phyloP scores from a whole-genome alignment of 1,140 invertebrate genomes.

The Pachypsylla venusta region DNA sequence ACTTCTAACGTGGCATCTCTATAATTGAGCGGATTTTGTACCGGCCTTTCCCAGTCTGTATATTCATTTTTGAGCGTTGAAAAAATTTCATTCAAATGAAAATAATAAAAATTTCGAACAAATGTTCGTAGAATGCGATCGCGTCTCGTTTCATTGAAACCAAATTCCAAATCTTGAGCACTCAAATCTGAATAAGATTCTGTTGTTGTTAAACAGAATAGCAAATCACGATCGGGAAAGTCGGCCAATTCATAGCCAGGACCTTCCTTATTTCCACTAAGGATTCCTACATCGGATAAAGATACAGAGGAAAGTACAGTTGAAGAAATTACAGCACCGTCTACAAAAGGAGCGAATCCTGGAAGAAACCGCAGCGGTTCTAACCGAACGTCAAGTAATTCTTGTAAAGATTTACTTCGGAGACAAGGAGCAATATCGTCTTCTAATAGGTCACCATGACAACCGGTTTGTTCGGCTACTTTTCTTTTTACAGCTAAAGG shows the following conservation, averaged over 20 bases:
- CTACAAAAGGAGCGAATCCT: conserved; percentile 77
- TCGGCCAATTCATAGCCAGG: conserved; percentile 61
- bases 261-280: conserved; percentile 12
- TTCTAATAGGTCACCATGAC: conserved; percentile 55
- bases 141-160: conserved; percentile 65
- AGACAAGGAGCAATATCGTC: conserved; percentile 74
- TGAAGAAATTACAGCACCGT: conserved; percentile 56
- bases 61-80: conserved; percentile 83
- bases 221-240: conserved; percentile 59
- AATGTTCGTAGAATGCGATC: conserved; percentile 74
- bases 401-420: conserved; percentile 49
- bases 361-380: conserved; percentile 66
- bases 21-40: conserved; percentile 55
- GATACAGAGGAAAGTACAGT: conserved; percentile 18
- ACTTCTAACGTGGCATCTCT: conserved; percentile 59
- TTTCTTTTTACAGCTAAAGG: conserved; percentile 62
- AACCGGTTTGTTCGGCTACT: conserved; percentile 60
- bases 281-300: conserved; percentile 19
- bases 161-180: conserved; percentile 55
- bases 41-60: conserved; percentile 75
- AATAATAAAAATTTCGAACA: conserved; percentile 74
- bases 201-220: conserved; percentile 56
- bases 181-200: conserved; percentile 62
- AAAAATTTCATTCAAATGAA: conserved; percentile 79
- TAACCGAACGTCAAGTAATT: conserved; percentile 52